A percentile compares a stretch with the other conserved stretches of the same genome.
These are phyloP conservation scores for Chiloscyllium plagiosum DNA, from an alignment of 2,113 vertebrate species.

Conservation along the genomic window DNA sequence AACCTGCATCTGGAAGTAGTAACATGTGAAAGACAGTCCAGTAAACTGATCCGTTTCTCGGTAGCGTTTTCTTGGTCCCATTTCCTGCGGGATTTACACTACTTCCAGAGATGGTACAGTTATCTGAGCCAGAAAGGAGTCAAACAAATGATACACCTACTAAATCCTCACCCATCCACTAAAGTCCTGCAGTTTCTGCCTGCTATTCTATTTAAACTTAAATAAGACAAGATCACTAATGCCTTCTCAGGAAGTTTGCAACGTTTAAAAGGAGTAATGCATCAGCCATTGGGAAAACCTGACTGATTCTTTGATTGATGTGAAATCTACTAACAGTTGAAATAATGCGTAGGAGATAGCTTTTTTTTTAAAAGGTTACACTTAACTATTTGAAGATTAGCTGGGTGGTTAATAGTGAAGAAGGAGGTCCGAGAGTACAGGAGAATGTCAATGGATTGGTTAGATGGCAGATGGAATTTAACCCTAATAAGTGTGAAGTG, in stretches of 20 bases:
- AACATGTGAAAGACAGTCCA: constrained; percentile 23
- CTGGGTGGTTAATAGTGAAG: too few species aligned
- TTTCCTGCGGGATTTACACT: constrained; percentile 19
- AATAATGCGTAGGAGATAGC: not conserved
- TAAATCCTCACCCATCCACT: not conserved
- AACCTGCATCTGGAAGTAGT: constrained; percentile 29
- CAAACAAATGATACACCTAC: not conserved
- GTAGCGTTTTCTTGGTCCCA: constrained; percentile 19
- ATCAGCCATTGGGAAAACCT: not conserved
- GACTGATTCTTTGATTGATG: not conserved
- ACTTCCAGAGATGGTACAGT: constrained; percentile 6
- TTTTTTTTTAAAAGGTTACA: not conserved
- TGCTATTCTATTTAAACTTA: not conserved
- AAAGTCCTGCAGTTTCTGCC: not conserved
- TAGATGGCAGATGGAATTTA: too few species aligned
- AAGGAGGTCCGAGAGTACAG: too few species aligned
- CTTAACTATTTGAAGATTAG: not conserved
- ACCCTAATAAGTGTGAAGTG: too few species aligned
- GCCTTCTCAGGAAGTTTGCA: not conserved
- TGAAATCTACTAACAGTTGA: not conserved
- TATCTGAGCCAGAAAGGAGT: not conserved
- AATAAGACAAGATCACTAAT: not conserved
- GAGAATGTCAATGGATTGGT: too few species aligned
- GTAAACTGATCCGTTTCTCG: constrained; percentile 19
- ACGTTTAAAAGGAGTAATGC: not conserved